These are phyloP conservation scores for Andrena trimmerana DNA, from an alignment of 2,888 invertebrate species.

Conservation along the genomic window DNA sequence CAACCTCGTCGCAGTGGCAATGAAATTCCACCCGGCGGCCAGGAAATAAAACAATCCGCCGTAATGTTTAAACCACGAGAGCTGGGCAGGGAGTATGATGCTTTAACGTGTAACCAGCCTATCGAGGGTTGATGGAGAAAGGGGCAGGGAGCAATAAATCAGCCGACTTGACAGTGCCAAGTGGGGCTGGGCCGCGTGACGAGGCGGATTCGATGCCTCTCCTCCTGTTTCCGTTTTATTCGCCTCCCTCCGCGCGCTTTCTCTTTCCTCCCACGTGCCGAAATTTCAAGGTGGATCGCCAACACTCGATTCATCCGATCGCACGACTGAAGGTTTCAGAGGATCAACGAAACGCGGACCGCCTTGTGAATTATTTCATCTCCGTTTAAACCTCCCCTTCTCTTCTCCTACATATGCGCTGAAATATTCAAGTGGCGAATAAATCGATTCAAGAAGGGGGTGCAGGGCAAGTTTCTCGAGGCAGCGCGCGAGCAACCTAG, in stretches of 20 bases:
- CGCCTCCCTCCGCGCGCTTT: background rate
- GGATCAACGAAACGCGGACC: background rate
- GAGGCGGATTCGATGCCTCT: constrained; percentile 58
- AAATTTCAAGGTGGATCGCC: constrained; percentile 24
- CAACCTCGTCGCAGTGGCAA: too few relatives aligned
- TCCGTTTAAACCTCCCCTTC: background rate
- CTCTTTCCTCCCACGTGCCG: constrained; percentile 8
- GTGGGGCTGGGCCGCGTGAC: constrained; percentile 75
- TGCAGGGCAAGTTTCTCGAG: background rate
- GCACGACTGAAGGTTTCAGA: background rate
- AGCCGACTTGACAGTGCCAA: constrained; percentile 77
- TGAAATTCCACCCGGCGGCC: too few relatives aligned
- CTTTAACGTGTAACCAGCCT: constrained; percentile 40
- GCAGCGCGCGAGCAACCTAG: too few relatives aligned
- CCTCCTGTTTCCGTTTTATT: constrained; percentile 30
- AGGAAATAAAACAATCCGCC: background rate
- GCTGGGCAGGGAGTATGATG: background rate
- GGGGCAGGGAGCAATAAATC: constrained; percentile 77
- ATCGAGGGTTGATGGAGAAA: constrained; percentile 56
- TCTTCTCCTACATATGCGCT: background rate
- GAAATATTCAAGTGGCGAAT: background rate
- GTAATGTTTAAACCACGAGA: constrained; percentile 13
- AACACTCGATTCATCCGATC: background rate
- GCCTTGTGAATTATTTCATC: background rate
- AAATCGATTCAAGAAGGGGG: background rate